Conservation (phyloP, 2,113 vertebrate genomes). For the Scophthalmus maximus region DNA sequence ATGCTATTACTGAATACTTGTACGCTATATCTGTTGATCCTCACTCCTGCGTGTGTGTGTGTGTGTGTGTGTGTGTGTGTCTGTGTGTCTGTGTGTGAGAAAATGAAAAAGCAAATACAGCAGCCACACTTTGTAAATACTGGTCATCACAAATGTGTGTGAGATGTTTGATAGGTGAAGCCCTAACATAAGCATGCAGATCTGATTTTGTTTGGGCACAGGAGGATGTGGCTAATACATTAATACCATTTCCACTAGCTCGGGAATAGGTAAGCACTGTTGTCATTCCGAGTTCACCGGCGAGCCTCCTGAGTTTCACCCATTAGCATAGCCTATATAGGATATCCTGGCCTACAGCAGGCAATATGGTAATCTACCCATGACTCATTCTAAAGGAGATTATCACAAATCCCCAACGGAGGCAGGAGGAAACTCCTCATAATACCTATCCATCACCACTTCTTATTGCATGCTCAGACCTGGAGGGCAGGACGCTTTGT, state of each 20-base stretch:
- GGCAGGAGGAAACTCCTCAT: conserved; percentile 71
- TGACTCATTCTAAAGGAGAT: conserved; percentile 78
- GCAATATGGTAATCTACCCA: conserved; percentile 70
- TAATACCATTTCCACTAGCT: conserved; percentile 27
- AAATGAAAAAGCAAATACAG: conserved; percentile 32
- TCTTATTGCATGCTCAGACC: conserved; percentile 67
- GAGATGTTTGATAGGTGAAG: conserved; percentile 43
- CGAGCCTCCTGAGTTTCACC: conserved; percentile 45
- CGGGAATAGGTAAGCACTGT: conserved; percentile 43
- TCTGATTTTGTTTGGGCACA: conserved; percentile 38
- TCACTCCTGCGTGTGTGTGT: not conserved
- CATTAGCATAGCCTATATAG: conserved; percentile 70
- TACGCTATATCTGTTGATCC: conserved; percentile 8
- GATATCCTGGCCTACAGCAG: conserved; percentile 75
- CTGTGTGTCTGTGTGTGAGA: conserved; percentile 31
- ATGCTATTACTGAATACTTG: too few relatives aligned
- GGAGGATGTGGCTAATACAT: conserved; percentile 40
- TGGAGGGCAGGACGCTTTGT: conserved; percentile 51
- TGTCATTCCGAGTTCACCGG: conserved; percentile 52
- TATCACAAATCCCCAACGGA: conserved; percentile 77
- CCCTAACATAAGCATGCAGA: conserved; percentile 41
- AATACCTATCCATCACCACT: conserved; percentile 73
- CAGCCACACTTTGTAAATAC: conserved; percentile 25
- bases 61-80: too few relatives aligned
- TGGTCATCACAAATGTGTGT: conserved; percentile 30